Conservation (phyloP, 2,113 vertebrate species). For the Chitala chitala region DNA sequence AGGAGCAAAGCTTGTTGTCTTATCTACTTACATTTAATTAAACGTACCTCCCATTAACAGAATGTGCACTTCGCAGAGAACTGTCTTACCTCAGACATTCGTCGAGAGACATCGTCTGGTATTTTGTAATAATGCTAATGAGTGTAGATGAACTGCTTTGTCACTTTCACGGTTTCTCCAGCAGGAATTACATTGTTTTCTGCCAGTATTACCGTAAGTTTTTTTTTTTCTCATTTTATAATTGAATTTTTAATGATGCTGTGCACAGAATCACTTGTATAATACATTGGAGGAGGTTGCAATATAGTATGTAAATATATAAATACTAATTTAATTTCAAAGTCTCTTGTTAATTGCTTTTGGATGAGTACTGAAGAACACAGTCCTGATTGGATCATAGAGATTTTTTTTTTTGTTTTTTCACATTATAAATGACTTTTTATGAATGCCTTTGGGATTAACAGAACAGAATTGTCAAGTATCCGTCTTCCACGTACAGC, state of each 20-base stretch:
- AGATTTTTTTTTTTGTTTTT: background rate
- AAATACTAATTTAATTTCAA: conserved; percentile 49
- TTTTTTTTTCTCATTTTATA: conserved; percentile 18
- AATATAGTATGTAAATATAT: conserved; percentile 55
- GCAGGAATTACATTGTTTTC: conserved; percentile 16
- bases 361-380: background rate
- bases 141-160: conserved; percentile 11
- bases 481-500: no score
- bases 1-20: background rate
- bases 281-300: conserved; percentile 41
- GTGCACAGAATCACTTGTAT: conserved; percentile 36
- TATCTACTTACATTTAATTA: conserved; percentile 1
- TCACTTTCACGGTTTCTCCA: conserved; percentile 13
- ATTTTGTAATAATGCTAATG: conserved; percentile 16
- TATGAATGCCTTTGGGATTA: background rate
- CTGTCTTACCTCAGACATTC: background rate
- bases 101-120: background rate
- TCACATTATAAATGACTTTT: background rate
- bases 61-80: background rate
- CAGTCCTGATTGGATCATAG: background rate
- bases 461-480: no score
- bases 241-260: conserved; percentile 56
- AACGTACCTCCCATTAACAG: background rate
- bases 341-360: conserved; percentile 36
- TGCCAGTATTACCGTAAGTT: conserved; percentile 22